Percentiles rank a stretch among this genome's conserved stretches.
Evolutionary conservation across 2,888 invertebrate genomes (phyloP).

Genomic region (Ramazzottius varieornatus): DNA sequence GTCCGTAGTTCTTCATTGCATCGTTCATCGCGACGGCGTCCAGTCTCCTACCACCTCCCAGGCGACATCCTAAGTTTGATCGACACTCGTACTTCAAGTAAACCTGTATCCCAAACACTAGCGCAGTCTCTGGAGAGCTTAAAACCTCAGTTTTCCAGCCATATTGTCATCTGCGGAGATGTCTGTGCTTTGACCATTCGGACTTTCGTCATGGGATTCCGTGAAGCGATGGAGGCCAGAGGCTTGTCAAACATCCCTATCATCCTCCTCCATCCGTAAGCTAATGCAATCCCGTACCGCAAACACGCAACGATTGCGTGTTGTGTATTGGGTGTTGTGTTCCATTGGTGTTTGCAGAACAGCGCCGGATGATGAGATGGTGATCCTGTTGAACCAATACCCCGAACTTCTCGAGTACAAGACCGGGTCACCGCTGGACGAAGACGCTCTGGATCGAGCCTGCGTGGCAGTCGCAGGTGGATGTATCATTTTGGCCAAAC

Average conservation of each 20-base stretch:
- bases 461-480: neutral
- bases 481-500: neutral
- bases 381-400: neutral
- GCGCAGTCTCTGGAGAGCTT: no score
- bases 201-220: neutral
- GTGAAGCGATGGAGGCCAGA: no score
- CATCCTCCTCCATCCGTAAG: neutral
- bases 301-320: no score
- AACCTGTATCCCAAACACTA: neutral
- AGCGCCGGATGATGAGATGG: neutral
- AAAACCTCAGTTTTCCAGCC: no score
- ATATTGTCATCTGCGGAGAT: neutral
- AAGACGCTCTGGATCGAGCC: neutral
- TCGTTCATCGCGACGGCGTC: neutral
- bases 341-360: no score
- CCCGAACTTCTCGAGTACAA: neutral
- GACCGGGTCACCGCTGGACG: neutral
- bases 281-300: no score
- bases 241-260: no score
- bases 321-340: no score
- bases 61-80: neutral
- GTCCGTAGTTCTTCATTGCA: neutral
- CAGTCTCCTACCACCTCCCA: neutral
- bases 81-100: neutral
- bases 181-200: neutral